Evolutionary conservation across 2,888 invertebrate genomes (phyloP).

Genomic region (Coleophora deauratella): DNA sequence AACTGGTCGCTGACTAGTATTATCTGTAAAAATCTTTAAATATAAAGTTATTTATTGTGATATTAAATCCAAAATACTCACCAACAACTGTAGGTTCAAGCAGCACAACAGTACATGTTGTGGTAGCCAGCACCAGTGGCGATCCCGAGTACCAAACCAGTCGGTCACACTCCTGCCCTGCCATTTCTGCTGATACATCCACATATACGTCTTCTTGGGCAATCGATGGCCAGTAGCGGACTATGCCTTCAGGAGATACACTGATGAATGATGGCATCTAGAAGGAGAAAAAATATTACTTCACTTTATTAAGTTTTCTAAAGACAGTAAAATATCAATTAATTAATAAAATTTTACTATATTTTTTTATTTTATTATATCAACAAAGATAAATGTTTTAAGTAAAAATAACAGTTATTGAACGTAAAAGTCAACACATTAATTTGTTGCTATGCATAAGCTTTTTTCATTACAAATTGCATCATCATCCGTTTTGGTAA

Average conservation of each 20-base stretch:
- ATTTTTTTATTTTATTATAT: not conserved
- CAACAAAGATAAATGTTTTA: not conserved
- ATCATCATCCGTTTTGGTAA: no score
- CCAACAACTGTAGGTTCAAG: slow-evolving; percentile 34
- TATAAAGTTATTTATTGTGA: no score
- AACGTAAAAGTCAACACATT: no score
- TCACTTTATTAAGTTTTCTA: not conserved
- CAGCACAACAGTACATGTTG: slow-evolving; percentile 87
- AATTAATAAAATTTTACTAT: no score
- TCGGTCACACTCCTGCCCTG: slow-evolving; percentile 89
- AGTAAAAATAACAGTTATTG: not conserved
- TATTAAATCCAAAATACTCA: slow-evolving; percentile 30
- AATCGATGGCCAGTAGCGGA: slow-evolving; percentile 93
- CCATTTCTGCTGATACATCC: slow-evolving; percentile 89
- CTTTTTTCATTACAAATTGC: no score
- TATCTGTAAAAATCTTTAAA: no score
- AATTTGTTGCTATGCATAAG: no score
- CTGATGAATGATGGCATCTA: slow-evolving; percentile 89
- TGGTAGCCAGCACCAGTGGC: slow-evolving; percentile 91
- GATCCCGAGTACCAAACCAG: slow-evolving; percentile 79
- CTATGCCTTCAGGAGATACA: slow-evolving; percentile 93
- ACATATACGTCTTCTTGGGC: slow-evolving; percentile 90
- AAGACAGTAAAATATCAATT: not conserved
- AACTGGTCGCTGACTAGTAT: no score
- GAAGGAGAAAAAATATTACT: not conserved